These are phyloP conservation scores for Hypanus sabinus DNA, from an alignment of 2,113 vertebrate genomes.

Conservation along the genomic window DNA sequence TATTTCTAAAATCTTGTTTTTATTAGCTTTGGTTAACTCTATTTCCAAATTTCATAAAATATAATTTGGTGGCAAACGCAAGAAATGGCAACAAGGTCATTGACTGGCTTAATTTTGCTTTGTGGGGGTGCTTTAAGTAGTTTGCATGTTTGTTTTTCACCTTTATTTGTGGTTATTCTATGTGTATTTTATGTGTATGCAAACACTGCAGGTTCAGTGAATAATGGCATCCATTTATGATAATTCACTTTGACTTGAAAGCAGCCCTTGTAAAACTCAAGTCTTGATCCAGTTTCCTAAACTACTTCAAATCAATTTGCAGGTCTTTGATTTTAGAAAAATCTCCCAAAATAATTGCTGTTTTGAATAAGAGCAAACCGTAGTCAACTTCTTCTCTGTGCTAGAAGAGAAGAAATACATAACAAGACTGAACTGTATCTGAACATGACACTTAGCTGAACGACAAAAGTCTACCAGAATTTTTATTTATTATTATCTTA, in stretches of 20 bases:
- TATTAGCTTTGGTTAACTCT: neutral
- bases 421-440: neutral
- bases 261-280: neutral
- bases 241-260: neutral
- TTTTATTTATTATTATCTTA: neutral
- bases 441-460: neutral
- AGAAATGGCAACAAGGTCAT: neutral
- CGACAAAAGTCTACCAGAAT: neutral
- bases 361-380: neutral
- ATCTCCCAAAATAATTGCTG: neutral
- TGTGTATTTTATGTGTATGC: too few relatives aligned
- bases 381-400: neutral
- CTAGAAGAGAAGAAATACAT: neutral
- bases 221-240: neutral
- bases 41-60: constrained; percentile 3
- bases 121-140: neutral
- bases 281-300: neutral
- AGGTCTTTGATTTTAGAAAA: neutral
- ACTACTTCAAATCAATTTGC: neutral
- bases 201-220: constrained; percentile 18
- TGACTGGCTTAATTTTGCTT: neutral
- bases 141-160: neutral
- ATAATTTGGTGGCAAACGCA: neutral
- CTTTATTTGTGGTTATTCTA: neutral
- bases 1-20: neutral